Evolutionary conservation across 1,140 invertebrate genomes (phyloP), one percentile per base, ranked within the genome.

Genomic region (Uloborus diversus): DNA sequence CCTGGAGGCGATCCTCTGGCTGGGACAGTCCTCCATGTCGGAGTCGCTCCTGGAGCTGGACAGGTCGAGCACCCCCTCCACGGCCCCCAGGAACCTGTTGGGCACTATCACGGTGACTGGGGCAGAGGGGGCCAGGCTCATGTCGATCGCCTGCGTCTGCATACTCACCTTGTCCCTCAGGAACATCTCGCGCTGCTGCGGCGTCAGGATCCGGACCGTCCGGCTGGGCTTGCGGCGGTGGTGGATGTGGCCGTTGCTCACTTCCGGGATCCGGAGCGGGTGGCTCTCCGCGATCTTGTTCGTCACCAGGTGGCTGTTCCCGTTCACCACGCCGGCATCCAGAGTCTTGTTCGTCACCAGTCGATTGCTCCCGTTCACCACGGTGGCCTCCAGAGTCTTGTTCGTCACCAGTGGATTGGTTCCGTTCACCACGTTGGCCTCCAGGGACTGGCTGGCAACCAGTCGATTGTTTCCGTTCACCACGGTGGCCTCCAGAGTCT

Each of bases 31-130:
- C 84, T 95, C 94, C 42, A 85, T 83, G 82, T 96, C 95, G 0
- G 94, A 96, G 85, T 96, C 94, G 84, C 81, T 82, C 47, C 82
- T 62, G 20, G 82, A 83, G 25, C 76, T 73, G 14, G 83, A 84
- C 7, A 84, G 80, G 71, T 84, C 83, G 11, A 84, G 75, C 11
- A 84, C 83, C 17, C 83, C 83, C 4, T 83, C 81, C 28, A 69
- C 64, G 1, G 66, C 64, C 4, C 68, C 64, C 2, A 76, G 33
- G 28, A 64, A 80, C 11, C 78, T 20, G 20, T 64, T 65, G 14
- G 66, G 80, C 1, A 56, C 61, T 7, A 76, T 80, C 23, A 73
- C 56, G 13, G 70, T 56, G 13, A 59, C 56, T 30, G 35, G 64
- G 35, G 76, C 32, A 35, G 80, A 73, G n/a, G 70, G 66, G 17